These are phyloP conservation scores for Zaprionus obscuricornis DNA, from an alignment of 2,888 invertebrate species.

Conservation along the genomic window DNA sequence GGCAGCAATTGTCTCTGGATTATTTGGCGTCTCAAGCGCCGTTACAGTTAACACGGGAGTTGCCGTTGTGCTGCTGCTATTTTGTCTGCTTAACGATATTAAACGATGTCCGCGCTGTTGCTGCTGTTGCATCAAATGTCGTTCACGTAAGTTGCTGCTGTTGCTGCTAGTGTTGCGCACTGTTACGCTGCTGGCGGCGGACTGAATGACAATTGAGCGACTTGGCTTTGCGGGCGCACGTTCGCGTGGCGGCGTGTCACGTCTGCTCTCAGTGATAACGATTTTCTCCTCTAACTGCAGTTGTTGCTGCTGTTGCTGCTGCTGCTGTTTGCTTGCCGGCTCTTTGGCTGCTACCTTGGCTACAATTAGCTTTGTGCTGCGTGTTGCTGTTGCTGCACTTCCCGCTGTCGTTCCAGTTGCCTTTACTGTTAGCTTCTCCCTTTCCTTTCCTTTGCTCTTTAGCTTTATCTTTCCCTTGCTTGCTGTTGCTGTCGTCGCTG, in stretches of 20 bases:
- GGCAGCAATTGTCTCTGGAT: slow-evolving; percentile 19
- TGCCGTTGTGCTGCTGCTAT: slow-evolving; percentile 52
- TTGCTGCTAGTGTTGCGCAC: slow-evolving; percentile 56
- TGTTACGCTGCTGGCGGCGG: slow-evolving; percentile 53
- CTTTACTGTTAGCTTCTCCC: slow-evolving; percentile 35
- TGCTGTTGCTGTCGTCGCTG: slow-evolving; percentile 20
- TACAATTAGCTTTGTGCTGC: slow-evolving; percentile 72
- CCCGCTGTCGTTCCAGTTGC: slow-evolving; percentile 34
- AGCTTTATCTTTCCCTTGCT: slow-evolving; percentile 19
- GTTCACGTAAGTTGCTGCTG: slow-evolving; percentile 42
- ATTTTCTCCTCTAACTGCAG: slow-evolving; percentile 64
- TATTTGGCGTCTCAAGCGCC: slow-evolving; percentile 48
- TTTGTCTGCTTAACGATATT: slow-evolving; percentile 70
- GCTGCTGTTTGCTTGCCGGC: slow-evolving; percentile 45
- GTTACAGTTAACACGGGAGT: slow-evolving; percentile 14
- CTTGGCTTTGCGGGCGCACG: slow-evolving; percentile 82
- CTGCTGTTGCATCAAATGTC: slow-evolving; percentile 46
- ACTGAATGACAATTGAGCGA: slow-evolving; percentile 59
- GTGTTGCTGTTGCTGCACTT: slow-evolving; percentile 37
- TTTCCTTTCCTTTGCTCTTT: slow-evolving; percentile 18
- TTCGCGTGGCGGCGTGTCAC: slow-evolving; percentile 82
- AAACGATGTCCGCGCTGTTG: slow-evolving; percentile 81
- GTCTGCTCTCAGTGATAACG: slow-evolving; percentile 81
- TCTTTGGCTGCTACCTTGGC: slow-evolving; percentile 61
- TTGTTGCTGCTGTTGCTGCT: slow-evolving; percentile 3